A percentile compares a stretch with the other conserved stretches of the same genome.
These are phyloP conservation scores for Pammene fasciana DNA, from an alignment of 2,888 invertebrate species.

Conservation along the genomic window DNA sequence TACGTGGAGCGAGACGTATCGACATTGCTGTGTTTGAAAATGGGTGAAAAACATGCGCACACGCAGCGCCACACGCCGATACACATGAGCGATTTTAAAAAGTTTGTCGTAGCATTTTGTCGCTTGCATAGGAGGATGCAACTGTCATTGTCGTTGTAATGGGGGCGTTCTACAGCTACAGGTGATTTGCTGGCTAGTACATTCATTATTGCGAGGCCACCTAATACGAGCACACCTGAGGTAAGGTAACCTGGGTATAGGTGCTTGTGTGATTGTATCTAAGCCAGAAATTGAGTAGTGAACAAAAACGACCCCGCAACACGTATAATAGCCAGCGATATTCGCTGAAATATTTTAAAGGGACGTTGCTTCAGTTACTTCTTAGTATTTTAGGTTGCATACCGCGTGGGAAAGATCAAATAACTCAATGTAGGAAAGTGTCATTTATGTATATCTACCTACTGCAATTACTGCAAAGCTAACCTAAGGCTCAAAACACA, in stretches of 20 bases:
- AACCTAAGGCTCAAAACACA: too few relatives aligned
- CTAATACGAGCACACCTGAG: neutral
- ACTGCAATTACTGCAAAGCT: too few relatives aligned
- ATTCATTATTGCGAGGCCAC: neutral
- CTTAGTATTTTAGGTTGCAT: too few relatives aligned
- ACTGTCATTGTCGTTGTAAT: slow-evolving; percentile 39
- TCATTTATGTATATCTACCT: too few relatives aligned
- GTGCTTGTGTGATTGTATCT: neutral
- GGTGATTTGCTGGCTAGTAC: slow-evolving; percentile 9
- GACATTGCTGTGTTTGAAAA: slow-evolving; percentile 70
- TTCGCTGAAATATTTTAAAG: too few relatives aligned
- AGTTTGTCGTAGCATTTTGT: slow-evolving; percentile 63
- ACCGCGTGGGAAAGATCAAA: too few relatives aligned
- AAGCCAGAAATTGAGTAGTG: too few relatives aligned
- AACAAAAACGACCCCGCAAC: too few relatives aligned
- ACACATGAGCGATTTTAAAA: slow-evolving; percentile 74
- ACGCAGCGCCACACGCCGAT: slow-evolving; percentile 68
- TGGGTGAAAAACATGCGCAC: slow-evolving; percentile 67
- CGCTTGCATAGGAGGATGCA: slow-evolving; percentile 38
- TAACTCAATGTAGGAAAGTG: too few relatives aligned
- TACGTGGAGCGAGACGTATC: slow-evolving; percentile 76
- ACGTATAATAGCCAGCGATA: too few relatives aligned
- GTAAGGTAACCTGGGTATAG: neutral
- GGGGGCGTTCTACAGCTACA: neutral
- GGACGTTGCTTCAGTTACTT: too few relatives aligned